phyloP scores from a whole-genome alignment of 2,797 vertebrate genomes.

The Fratercula arctica region DNA sequence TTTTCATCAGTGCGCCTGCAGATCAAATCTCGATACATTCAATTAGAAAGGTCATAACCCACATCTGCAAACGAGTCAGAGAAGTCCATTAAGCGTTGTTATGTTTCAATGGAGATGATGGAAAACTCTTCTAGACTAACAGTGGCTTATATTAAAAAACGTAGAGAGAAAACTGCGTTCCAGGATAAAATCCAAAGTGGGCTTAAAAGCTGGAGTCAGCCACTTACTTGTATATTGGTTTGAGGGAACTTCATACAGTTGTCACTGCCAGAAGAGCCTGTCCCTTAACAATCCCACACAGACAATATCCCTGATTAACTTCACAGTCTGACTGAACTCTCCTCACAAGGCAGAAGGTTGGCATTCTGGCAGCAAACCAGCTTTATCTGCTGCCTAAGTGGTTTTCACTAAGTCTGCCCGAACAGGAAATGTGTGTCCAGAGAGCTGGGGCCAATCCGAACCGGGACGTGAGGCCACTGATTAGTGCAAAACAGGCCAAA shows the following conservation, averaged over 20 bases:
- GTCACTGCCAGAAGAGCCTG: background rate
- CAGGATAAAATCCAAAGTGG: background rate
- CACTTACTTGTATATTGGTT: background rate
- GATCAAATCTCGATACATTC: background rate
- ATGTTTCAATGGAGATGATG: background rate
- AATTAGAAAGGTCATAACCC: background rate
- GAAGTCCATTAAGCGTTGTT: background rate
- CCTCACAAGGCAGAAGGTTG: background rate
- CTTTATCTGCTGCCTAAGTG: slow-evolving; percentile 46
- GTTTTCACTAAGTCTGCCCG: background rate
- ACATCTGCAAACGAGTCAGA: background rate
- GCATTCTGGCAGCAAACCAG: slow-evolving; percentile 24
- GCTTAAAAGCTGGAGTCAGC: background rate
- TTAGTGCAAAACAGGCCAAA: background rate
- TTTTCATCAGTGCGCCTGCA: background rate
- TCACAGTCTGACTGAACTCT: background rate
- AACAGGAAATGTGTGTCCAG: background rate
- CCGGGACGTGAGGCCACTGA: background rate
- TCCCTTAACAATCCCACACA: background rate
- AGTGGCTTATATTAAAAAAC: background rate
- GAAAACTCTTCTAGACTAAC: background rate
- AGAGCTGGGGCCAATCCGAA: slow-evolving; percentile 3
- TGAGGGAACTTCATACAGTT: background rate
- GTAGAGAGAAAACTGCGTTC: background rate
- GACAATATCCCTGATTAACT: slow-evolving; percentile 5